These are phyloP conservation scores for Terrapene triunguis DNA, from an alignment of 2,113 vertebrate species.

Conservation along the genomic window DNA sequence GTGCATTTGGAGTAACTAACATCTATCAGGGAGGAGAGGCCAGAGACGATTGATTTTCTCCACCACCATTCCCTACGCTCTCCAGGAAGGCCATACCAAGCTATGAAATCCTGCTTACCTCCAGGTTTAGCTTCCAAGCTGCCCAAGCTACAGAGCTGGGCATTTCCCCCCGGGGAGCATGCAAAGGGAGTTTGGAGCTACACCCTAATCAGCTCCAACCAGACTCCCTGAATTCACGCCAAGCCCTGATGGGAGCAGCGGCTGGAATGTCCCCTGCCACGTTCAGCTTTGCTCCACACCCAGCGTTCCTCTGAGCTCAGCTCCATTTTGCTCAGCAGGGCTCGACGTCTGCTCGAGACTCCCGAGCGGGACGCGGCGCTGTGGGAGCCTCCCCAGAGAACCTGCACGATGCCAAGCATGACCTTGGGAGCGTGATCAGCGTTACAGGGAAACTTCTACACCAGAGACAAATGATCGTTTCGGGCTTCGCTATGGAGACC, in stretches of 20 bases:
- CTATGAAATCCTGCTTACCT: neutral
- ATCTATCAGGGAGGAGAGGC: too few relatives aligned
- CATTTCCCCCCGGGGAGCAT: too few relatives aligned
- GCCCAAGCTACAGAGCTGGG: neutral
- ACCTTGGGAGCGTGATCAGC: neutral
- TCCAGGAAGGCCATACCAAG: rapidly evolving
- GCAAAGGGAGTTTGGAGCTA: neutral
- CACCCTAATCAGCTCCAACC: neutral
- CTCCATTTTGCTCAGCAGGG: too few relatives aligned
- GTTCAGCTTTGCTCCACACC: neutral
- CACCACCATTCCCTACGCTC: too few relatives aligned
- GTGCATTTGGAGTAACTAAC: too few relatives aligned
- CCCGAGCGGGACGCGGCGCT: neutral
- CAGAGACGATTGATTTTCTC: too few relatives aligned
- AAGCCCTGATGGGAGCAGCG: neutral
- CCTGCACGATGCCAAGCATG: neutral
- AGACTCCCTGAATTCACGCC: neutral
- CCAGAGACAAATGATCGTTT: neutral
- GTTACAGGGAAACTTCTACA: neutral
- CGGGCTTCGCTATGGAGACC: rapidly evolving
- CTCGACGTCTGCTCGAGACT: too few relatives aligned
- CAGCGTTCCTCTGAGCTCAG: neutral
- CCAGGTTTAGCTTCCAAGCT: too few relatives aligned
- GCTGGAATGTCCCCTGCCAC: neutral
- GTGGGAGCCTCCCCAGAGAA: neutral